A percentile compares a stretch with the other conserved stretches of the same genome.
Evolutionary conservation across 1,140 invertebrate genomes (phyloP).

Genomic region (Caenorhabditis latens): DNA sequence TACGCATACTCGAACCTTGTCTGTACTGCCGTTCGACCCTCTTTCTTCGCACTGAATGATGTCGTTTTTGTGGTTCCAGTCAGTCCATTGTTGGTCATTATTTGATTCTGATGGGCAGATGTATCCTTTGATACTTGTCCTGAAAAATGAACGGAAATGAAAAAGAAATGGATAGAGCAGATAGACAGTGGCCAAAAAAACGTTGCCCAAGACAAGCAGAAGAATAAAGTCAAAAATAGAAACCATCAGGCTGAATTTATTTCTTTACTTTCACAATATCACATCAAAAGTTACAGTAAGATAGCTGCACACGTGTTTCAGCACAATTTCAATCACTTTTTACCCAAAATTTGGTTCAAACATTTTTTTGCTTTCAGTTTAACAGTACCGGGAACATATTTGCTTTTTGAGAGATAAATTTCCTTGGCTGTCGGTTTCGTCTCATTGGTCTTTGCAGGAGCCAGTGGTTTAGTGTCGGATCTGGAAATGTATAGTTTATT

Average conservation of each 20-base stretch:
- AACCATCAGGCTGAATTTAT: neutral
- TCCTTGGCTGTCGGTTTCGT: conserved; percentile 81
- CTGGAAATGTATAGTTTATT: conserved; percentile 7
- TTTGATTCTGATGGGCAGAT: conserved; percentile 14
- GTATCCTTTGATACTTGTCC: conserved; percentile 56
- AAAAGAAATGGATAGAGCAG: neutral
- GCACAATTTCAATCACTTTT: no score
- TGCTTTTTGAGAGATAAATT: conserved; percentile 83
- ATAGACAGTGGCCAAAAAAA: neutral
- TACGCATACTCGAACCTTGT: conserved; percentile 78
- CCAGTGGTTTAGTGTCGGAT: conserved; percentile 7
- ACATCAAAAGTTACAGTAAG: no score
- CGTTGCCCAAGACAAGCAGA: neutral
- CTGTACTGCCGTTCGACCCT: conserved; percentile 72
- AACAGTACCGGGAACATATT: conserved; percentile 82
- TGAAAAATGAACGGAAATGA: conserved; percentile 40
- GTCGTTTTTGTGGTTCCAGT: conserved; percentile 55
- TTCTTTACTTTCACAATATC: no score
- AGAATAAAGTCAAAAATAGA: neutral
- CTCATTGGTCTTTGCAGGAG: neutral
- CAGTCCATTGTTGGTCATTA: conserved; percentile 31
- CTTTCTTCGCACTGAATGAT: conserved; percentile 59
- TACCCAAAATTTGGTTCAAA: neutral
- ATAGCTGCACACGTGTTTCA: no score
- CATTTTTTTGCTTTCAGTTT: conserved; percentile 37